A percentile compares a stretch with the other conserved stretches of the same genome.
Conservation (phyloP, 2,797 vertebrate species). For the Cottoperca gobio region DNA sequence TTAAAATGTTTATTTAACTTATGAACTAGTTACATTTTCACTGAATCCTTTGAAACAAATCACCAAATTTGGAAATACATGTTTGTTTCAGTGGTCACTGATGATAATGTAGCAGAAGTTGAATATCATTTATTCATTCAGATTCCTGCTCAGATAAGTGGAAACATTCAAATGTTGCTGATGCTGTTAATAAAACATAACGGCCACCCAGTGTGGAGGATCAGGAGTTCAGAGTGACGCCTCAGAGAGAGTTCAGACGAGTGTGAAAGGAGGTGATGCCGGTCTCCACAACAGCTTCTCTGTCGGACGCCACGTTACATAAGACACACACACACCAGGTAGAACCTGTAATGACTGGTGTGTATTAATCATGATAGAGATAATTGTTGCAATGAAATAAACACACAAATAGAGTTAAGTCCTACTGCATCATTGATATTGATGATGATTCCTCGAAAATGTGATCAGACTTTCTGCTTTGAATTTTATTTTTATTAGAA, state of each 20-base stretch:
- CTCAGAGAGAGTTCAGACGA: slow-evolving; percentile 21
- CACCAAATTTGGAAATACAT: not conserved
- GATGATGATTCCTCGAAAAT: not conserved
- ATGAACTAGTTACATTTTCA: not conserved
- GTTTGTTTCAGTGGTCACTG: not conserved
- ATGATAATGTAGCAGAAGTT: not conserved
- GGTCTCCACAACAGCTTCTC: not conserved
- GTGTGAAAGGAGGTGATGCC: slow-evolving; percentile 23
- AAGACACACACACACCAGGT: slow-evolving; percentile 27
- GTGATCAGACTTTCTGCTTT: not conserved
- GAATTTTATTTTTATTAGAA: not conserved
- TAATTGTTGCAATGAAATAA: not conserved
- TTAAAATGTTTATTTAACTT: not conserved
- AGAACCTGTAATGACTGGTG: not conserved
- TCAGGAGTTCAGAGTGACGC: not conserved
- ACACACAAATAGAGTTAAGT: not conserved
- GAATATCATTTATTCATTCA: not conserved
- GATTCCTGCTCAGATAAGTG: not conserved
- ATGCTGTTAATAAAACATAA: not conserved
- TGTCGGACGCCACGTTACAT: slow-evolving; percentile 9
- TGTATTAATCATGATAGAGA: not conserved
- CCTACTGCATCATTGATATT: not conserved
- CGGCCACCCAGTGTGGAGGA: rapidly evolving
- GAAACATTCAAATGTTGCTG: not conserved
- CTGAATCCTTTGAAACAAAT: not conserved